phyloP scores from a whole-genome alignment of 2,797 vertebrate species.

The Bovichtus diacanthus region DNA sequence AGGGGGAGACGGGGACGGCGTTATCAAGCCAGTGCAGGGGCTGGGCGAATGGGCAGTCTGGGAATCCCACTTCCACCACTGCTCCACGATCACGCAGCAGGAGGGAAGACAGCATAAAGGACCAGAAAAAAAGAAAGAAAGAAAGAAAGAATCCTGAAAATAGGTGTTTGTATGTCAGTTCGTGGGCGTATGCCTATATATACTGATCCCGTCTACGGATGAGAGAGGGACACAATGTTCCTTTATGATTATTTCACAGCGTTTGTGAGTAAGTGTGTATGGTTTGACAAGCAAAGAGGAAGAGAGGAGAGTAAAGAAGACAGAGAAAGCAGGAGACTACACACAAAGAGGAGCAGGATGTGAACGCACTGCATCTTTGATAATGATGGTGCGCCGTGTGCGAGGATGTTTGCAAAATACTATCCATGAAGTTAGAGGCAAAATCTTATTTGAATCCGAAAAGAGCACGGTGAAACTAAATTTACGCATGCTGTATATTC shows the following conservation, averaged over 20 bases:
- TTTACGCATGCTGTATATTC: conserved; percentile 20
- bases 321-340: conserved; percentile 4
- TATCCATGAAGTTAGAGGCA: conserved; percentile 21
- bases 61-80: conserved; percentile 66
- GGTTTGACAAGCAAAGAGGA: conserved; percentile 8
- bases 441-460: conserved; percentile 15
- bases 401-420: conserved; percentile 40
- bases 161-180: conserved; percentile 37
- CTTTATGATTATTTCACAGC: conserved; percentile 21
- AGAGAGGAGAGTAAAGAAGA: conserved; percentile 15
- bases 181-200: not conserved
- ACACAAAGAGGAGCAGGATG: conserved; percentile 30
- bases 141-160: conserved; percentile 1
- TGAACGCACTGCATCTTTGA: conserved; percentile 39
- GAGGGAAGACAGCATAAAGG: conserved; percentile 28
- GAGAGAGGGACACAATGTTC: conserved; percentile 28
- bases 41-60: conserved; percentile 75
- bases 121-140: conserved; percentile 7
- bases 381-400: conserved; percentile 18
- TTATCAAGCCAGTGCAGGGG: conserved; percentile 86
- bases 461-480: conserved; percentile 15
- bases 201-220: conserved; percentile 36
- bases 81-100: conserved; percentile 40
- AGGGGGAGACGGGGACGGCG: conserved; percentile 42
- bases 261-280: conserved; percentile 10